A percentile compares a stretch with the other conserved stretches of the same genome.
Evolutionary conservation across 2,888 invertebrate genomes (phyloP).

Genomic region (Coelinius sp.): DNA sequence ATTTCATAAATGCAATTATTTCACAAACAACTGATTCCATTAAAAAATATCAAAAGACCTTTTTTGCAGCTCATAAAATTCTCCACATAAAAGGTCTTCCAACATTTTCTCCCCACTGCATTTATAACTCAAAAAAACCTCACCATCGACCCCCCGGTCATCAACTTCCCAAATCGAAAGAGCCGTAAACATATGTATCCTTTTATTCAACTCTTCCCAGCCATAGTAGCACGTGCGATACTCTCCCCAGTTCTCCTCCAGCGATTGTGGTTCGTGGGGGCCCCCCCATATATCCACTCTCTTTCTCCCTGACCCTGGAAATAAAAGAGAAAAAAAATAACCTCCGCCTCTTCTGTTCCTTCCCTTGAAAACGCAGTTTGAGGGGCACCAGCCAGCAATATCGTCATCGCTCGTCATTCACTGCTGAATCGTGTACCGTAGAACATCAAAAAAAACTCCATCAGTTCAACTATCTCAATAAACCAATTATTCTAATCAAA

Average conservation of each 20-base stretch:
- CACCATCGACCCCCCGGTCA: neutral
- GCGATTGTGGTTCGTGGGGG: slow-evolving; percentile 37
- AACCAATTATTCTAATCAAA: too few relatives aligned
- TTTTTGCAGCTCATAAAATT: too few relatives aligned
- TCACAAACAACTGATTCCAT: too few relatives aligned
- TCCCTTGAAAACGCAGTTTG: slow-evolving; percentile 36
- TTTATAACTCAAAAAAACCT: too few relatives aligned
- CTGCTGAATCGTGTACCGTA: slow-evolving; percentile 41
- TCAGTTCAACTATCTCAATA: neutral
- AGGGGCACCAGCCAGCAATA: slow-evolving; percentile 40
- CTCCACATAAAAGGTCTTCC: too few relatives aligned
- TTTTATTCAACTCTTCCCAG: neutral
- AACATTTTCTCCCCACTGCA: too few relatives aligned
- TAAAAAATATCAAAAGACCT: too few relatives aligned
- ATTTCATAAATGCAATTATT: too few relatives aligned
- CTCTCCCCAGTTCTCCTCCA: slow-evolving; percentile 36
- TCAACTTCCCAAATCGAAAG: too few relatives aligned
- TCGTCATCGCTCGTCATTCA: slow-evolving; percentile 49
- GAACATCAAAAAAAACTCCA: slow-evolving; percentile 8
- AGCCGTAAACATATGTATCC: neutral
- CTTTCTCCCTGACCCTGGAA: slow-evolving; percentile 30
- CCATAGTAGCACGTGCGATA: slow-evolving; percentile 16
- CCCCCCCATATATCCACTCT: slow-evolving; percentile 25
- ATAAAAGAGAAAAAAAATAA: slow-evolving; percentile 16
- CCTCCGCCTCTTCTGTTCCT: slow-evolving; percentile 33